Conservation (phyloP, 2,797 vertebrate species). For the Spinus olivaceus region DNA sequence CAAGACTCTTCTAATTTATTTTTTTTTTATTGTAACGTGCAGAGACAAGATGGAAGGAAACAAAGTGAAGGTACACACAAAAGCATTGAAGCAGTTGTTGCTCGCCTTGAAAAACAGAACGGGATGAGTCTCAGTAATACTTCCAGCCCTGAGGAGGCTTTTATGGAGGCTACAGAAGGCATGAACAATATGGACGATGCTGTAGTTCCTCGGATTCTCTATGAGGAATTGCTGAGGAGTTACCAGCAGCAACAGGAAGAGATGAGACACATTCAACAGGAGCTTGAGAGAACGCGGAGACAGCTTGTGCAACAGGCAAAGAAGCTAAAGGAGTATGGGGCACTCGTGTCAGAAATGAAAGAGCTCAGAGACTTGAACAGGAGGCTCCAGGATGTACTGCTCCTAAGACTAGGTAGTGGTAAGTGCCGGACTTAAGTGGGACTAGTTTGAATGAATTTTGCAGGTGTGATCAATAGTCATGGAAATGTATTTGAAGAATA, state of each 20-base stretch:
- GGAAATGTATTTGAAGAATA: conserved; percentile 44
- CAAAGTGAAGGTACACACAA: conserved; percentile 83
- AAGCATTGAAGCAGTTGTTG: conserved; percentile 97
- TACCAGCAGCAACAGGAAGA: conserved; percentile 98
- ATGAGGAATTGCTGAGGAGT: conserved; percentile 95
- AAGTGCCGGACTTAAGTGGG: conserved; percentile 74
- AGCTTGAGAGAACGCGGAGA: conserved; percentile 93
- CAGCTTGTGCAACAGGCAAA: conserved; percentile 99
- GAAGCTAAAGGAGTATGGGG: conserved; percentile 97
- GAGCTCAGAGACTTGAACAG: conserved; percentile 98
- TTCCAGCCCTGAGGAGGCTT: conserved; percentile 83
- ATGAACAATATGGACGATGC: conserved; percentile 80
- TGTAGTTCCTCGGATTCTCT: conserved; percentile 90
- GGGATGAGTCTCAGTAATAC: conserved; percentile 86
- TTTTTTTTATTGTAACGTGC: conserved; percentile 26
- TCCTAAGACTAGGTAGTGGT: conserved; percentile 97
- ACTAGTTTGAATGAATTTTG: conserved; percentile 51
- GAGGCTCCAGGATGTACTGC: conserved; percentile 95
- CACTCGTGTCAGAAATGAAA: conserved; percentile 96
- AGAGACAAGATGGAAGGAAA: conserved; percentile 81
- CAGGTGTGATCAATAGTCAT: conserved; percentile 40
- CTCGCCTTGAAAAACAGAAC: conserved; percentile 89
- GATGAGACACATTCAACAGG: conserved; percentile 96
- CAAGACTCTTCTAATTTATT: conserved; percentile 15
- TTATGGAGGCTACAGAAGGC: conserved; percentile 84